Conservation (phyloP, 2,113 vertebrate species). For the Callionymus lyra region DNA sequence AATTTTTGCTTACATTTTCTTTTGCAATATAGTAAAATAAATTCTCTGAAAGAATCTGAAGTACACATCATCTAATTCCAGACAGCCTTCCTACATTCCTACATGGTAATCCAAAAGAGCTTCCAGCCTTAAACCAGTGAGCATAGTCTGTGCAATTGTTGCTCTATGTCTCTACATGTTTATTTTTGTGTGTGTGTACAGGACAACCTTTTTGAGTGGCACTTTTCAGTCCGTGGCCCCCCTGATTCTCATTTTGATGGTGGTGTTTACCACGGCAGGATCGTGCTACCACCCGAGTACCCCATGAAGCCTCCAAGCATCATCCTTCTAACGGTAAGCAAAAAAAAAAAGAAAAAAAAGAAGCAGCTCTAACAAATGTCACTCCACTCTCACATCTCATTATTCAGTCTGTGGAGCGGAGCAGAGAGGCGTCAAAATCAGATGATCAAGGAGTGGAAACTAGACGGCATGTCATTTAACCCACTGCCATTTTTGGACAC, state of each 20-base stretch:
- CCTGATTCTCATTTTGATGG: slow-evolving; percentile 97
- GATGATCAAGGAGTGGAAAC: slow-evolving; percentile 27
- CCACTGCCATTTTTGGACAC: slow-evolving; percentile 14
- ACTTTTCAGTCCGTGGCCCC: slow-evolving; percentile 94
- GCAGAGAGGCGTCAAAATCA: slow-evolving; percentile 12
- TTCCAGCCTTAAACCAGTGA: too few species aligned
- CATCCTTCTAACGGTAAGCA: slow-evolving; percentile 89
- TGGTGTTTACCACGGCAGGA: slow-evolving; percentile 92
- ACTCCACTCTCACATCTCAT: neutral
- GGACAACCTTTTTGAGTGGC: slow-evolving; percentile 99
- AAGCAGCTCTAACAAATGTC: neutral
- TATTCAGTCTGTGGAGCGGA: slow-evolving; percentile 3
- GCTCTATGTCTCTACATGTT: neutral
- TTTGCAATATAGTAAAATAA: too few species aligned
- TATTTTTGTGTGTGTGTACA: slow-evolving; percentile 42
- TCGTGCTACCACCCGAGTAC: slow-evolving; percentile 92
- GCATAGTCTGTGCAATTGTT: too few species aligned
- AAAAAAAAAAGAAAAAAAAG: too few species aligned
- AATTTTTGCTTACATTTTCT: too few species aligned
- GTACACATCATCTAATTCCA: too few species aligned
- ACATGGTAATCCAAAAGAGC: too few species aligned
- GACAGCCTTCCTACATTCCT: too few species aligned
- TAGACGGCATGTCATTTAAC: slow-evolving; percentile 18
- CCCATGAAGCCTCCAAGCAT: slow-evolving; percentile 99
- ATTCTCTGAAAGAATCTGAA: too few species aligned